These are phyloP conservation scores for Scartelaos histophorus DNA, from an alignment of 2,113 vertebrate genomes.

Conservation along the genomic window DNA sequence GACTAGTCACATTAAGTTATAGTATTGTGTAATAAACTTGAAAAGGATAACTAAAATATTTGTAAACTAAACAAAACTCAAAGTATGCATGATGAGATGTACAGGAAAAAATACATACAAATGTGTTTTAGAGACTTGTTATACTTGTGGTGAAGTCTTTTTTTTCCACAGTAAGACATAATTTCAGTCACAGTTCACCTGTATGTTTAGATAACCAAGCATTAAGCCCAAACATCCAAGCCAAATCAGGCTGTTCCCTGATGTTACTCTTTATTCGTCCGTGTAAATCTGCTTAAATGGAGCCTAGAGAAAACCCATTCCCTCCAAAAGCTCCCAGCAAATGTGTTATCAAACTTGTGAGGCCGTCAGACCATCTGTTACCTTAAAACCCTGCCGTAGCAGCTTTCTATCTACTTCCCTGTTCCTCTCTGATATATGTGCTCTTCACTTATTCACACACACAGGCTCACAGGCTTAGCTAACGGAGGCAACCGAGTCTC, in stretches of 20 bases:
- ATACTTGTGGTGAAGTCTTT: background rate
- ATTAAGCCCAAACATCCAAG: background rate
- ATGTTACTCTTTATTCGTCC: constrained; percentile 19
- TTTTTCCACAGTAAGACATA: background rate
- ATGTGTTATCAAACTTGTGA: constrained; percentile 19
- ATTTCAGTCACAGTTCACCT: background rate
- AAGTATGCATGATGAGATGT: too few species aligned
- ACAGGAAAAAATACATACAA: too few species aligned
- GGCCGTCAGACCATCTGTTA: constrained; percentile 23
- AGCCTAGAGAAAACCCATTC: constrained; percentile 14
- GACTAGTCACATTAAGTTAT: too few species aligned
- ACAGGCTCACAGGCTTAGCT: background rate
- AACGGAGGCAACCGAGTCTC: background rate
- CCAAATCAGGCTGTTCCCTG: background rate
- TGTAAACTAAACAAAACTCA: too few species aligned
- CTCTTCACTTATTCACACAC: constrained; percentile 1
- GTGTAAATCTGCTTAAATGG: constrained; percentile 26
- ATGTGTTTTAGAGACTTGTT: too few species aligned
- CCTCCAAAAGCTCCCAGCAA: constrained; percentile 14
- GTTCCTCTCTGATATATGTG: constrained; percentile 13
- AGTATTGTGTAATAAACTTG: too few species aligned
- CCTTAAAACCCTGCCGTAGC: constrained; percentile 9
- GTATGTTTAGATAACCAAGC: background rate
- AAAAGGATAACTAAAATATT: too few species aligned
- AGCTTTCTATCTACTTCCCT: constrained; percentile 11